Base-by-base conservation (phyloP, 2,113 vertebrate genomes). In the Caranx melampygus region DNA sequence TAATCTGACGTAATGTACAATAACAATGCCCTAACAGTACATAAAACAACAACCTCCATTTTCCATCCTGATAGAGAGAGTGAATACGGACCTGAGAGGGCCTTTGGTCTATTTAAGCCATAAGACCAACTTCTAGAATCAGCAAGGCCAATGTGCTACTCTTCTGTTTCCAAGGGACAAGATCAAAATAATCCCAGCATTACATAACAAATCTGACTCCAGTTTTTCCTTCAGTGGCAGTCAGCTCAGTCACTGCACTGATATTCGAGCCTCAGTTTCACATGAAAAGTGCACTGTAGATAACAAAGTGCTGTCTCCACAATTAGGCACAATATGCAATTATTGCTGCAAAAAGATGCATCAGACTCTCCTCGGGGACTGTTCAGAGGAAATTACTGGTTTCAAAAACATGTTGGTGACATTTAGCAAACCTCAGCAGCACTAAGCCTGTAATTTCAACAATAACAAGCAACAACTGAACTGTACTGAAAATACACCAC, bases 131-230 rank as follows among this genome's bases (percentile, higher is more conserved):
- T 78, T 79, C 83, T 65, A 72, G 60, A 69, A 78, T 79, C 67
- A 76, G 78, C 67, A 51, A 75, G 58, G 78, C 77, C 73, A 81
- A 80, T 82, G 85, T 81, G 78, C 75, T 72, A 71, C 72, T 78
- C 70, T 71, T 79, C 86, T 77, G 84, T 72, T 85, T 86, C 90
- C 85, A 88, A 85, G 71, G 73, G 84, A 87, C 82, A 71, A 75
- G 88, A 85, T 89, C 88, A 87, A 90, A 86, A 86, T 90, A 90
- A 92, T 90, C 87, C 84, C 71, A 47, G 64, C 86, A 84, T 91
- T 91, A 86, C 81, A 88, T 89, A 90, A 91, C 86, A 87, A 81
- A 88, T 84, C 65, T 76, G 80, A 86, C 69, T 40, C 58, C 72
- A 78, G 66, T 79, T 81, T 90, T 76, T 83, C 73, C 69, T 66